phyloP scores from a whole-genome alignment of 2,888 invertebrate genomes.

The Argyresthia albistria region DNA sequence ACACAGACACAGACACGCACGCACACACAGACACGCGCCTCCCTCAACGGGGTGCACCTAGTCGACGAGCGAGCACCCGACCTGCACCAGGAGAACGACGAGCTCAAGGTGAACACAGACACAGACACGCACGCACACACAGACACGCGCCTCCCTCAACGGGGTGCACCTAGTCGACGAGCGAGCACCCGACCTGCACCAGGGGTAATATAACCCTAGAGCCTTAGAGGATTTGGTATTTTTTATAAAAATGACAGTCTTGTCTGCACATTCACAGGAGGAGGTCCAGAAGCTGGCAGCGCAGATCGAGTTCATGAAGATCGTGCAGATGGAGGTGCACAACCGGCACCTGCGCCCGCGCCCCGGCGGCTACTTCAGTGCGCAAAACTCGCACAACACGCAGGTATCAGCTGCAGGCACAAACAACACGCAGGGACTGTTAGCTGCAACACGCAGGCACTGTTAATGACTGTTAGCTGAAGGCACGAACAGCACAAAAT shows the following conservation, averaged over 20 bases:
- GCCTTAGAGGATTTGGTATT: too few species aligned
- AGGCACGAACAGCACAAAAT: too few species aligned
- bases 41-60: conserved; percentile 87
- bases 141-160: conserved; percentile 87
- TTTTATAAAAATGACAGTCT: too few species aligned
- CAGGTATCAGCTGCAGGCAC: neutral
- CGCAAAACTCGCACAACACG: conserved; percentile 31
- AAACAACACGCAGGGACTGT: too few species aligned
- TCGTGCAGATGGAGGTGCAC: conserved; percentile 94
- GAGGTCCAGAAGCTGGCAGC: conserved; percentile 93
- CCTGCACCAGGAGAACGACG: conserved; percentile 91
- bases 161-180: conserved; percentile 89
- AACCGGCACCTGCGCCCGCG: conserved; percentile 90
- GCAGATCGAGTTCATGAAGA: conserved; percentile 94
- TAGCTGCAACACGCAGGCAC: too few species aligned
- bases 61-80: conserved; percentile 89
- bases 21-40: conserved; percentile 88
- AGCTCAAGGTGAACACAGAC: conserved; percentile 77
- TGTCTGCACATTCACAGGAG: conserved; percentile 68
- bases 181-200: conserved; percentile 88
- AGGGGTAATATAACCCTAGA: conserved; percentile 27
- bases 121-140: conserved; percentile 78
- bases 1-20: too few species aligned
- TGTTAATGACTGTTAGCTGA: too few species aligned
- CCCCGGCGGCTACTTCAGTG: conserved; percentile 85